Percentiles rank a stretch among this genome's conserved stretches.
These are phyloP conservation scores for Decapterus maruadsi DNA, from an alignment of 2,797 vertebrate species.

Conservation along the genomic window DNA sequence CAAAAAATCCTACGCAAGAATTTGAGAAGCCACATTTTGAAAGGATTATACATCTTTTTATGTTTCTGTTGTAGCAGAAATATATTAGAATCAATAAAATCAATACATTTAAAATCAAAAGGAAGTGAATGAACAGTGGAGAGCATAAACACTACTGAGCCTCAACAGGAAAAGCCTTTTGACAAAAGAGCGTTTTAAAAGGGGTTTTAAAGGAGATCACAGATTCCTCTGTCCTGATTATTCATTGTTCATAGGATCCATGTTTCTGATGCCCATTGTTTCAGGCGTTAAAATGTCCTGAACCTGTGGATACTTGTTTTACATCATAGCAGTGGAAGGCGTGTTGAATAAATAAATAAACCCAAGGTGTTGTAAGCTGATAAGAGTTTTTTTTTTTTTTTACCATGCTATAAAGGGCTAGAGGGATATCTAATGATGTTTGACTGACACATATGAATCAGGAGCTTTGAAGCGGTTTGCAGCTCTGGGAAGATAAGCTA, in stretches of 20 bases:
- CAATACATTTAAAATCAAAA: too few species aligned
- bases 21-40: not conserved
- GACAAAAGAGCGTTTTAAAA: too few species aligned
- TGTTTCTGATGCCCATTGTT: constrained; percentile 30
- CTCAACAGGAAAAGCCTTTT: too few species aligned
- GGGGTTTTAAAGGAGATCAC: too few species aligned
- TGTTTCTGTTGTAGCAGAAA: not conserved
- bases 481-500: constrained; percentile 41
- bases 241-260: not conserved
- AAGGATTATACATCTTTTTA: constrained; percentile 3
- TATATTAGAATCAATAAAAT: too few species aligned
- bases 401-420: constrained; percentile 14
- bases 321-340: constrained; percentile 1
- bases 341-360: constrained; percentile 8
- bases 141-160: too few species aligned
- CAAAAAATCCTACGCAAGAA: not conserved
- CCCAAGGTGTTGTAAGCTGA: constrained; percentile 46
- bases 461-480: constrained; percentile 42
- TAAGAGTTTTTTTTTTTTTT: constrained; percentile 27
- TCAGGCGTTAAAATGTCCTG: constrained; percentile 33
- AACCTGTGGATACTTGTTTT: constrained; percentile 29
- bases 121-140: too few species aligned
- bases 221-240: too few species aligned
- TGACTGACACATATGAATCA: constrained; percentile 44
- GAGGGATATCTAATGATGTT: constrained; percentile 50